phyloP scores from a whole-genome alignment of 2,888 invertebrate genomes.

The Hymenopus coronatus region DNA sequence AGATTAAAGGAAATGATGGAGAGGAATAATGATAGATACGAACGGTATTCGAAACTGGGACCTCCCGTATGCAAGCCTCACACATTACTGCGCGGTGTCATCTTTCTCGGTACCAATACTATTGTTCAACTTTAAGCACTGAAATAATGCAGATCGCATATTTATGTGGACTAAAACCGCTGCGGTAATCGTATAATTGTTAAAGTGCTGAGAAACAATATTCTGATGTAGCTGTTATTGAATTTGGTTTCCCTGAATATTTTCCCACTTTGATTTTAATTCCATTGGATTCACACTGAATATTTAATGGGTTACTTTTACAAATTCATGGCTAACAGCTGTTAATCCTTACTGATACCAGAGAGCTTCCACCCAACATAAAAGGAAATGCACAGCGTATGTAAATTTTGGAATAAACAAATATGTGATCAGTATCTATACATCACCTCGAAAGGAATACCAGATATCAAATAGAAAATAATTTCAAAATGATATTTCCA shows the following conservation, averaged over 20 bases:
- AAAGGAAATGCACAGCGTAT: background rate
- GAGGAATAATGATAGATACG: no score
- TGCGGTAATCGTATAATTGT: background rate
- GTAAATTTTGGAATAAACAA: background rate
- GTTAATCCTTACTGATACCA: background rate
- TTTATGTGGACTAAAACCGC: background rate
- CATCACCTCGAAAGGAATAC: background rate
- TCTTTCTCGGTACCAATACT: no score
- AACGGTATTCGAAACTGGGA: no score
- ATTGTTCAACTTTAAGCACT: no score
- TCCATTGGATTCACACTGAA: background rate
- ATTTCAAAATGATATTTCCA: fast-evolving
- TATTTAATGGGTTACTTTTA: background rate
- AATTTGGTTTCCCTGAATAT: background rate
- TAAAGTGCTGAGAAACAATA: background rate
- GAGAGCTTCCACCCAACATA: background rate
- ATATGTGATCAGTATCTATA: background rate
- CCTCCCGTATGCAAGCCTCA: no score
- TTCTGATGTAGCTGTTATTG: background rate
- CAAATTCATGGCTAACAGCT: background rate
- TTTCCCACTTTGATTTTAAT: background rate
- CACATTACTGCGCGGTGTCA: no score
- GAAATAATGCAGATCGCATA: no score
- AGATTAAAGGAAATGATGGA: no score
- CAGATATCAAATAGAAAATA: background rate